These are phyloP conservation scores for Procambarus clarkii DNA, from an alignment of 1,140 invertebrate genomes.

Conservation along the genomic window DNA sequence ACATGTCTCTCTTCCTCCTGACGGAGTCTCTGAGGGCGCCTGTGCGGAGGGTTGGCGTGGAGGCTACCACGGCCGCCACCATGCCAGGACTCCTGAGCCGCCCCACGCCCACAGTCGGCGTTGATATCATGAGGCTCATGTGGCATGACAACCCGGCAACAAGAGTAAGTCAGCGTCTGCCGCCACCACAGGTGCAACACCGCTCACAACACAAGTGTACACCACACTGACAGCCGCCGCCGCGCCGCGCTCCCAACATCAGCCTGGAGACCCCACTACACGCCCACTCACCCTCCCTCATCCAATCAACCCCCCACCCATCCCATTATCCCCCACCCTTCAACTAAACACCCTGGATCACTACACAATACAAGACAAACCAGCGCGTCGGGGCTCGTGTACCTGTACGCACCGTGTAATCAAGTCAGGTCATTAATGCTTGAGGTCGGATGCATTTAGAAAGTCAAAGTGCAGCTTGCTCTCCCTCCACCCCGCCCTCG, in stretches of 20 bases:
- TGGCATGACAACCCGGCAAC: slow-evolving; percentile 26
- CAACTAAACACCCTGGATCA: not conserved
- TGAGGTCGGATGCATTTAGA: not conserved
- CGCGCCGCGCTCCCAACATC: not conserved
- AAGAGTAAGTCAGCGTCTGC: not conserved
- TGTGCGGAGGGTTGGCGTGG: slow-evolving; percentile 34
- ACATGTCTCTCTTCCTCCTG: slow-evolving; percentile 49
- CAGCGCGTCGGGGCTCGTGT: too few relatives aligned
- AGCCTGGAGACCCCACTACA: not conserved
- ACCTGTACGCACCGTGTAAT: too few relatives aligned
- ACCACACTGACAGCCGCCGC: not conserved
- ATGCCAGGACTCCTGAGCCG: slow-evolving; percentile 66
- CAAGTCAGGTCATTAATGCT: too few relatives aligned
- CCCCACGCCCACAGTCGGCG: slow-evolving; percentile 17
- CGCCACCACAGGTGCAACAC: not conserved
- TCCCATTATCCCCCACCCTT: not conserved
- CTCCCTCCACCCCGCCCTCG: not conserved
- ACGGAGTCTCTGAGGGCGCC: slow-evolving; percentile 48
- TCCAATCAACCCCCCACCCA: not conserved
- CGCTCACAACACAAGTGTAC: slow-evolving; percentile 3
- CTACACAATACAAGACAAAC: too few relatives aligned
- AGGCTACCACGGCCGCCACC: slow-evolving; percentile 65
- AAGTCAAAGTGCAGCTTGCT: not conserved
- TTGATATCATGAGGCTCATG: slow-evolving; percentile 26
- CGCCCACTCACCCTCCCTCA: not conserved